These are phyloP conservation scores for Hoplostethus mediterraneus DNA, from an alignment of 2,797 vertebrate genomes.

Conservation along the genomic window DNA sequence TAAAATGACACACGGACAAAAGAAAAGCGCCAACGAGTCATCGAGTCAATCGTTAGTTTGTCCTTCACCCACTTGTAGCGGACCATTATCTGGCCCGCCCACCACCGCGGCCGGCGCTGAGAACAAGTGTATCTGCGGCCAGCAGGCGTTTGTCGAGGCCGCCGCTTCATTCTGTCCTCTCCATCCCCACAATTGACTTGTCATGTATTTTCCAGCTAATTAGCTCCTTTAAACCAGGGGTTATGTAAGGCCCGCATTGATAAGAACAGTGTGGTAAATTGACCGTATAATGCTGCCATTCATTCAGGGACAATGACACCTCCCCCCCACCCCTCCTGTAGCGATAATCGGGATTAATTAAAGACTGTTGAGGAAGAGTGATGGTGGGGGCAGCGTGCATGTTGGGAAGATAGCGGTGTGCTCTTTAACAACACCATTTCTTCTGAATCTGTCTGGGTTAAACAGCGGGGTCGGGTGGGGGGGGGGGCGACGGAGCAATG, in stretches of 20 bases:
- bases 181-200: conserved; percentile 90
- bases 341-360: conserved; percentile 82
- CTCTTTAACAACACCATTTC: conserved; percentile 35
- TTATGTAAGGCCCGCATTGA: conserved; percentile 89
- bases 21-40: conserved; percentile 13
- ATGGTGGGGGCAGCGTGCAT: conserved; percentile 45
- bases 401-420: conserved; percentile 62
- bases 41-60: conserved; percentile 16
- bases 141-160: conserved; percentile 80
- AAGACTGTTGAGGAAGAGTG: conserved; percentile 64
- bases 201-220: conserved; percentile 95
- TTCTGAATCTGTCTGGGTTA: conserved; percentile 54
- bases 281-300: conserved; percentile 89
- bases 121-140: conserved; percentile 78
- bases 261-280: conserved; percentile 91
- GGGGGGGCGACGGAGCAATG: conserved; percentile 25
- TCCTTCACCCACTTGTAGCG: not conserved
- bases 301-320: conserved; percentile 79
- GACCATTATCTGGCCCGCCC: conserved; percentile 37
- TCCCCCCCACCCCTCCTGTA: conserved; percentile 61
- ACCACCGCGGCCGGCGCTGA: conserved; percentile 55
- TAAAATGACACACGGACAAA: conserved; percentile 9
- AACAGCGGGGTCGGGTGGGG: conserved; percentile 42
- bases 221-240: conserved; percentile 88
- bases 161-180: conserved; percentile 84